A percentile compares a stretch with the other conserved stretches of the same genome.
These are phyloP conservation scores for Allolobophora icterica DNA, from an alignment of 2,888 invertebrate species.

Conservation along the genomic window DNA sequence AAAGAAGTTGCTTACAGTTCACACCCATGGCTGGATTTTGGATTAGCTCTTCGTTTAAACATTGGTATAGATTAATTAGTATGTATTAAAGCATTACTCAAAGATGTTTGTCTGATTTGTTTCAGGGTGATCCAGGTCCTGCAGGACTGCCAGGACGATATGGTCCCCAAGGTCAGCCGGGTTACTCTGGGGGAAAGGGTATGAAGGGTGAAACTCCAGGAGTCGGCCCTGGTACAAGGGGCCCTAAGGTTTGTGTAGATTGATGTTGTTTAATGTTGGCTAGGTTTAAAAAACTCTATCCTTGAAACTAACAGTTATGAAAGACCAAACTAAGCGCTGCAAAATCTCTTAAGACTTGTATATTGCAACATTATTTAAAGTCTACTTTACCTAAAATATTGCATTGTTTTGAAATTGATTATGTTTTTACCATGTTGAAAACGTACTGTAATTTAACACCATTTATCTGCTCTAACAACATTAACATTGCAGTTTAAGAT, in stretches of 20 bases:
- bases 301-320: not conserved
- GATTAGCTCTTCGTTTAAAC: not conserved
- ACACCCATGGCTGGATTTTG: not conserved
- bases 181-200: not conserved
- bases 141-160: not conserved
- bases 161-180: not conserved
- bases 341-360: not conserved
- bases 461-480: not conserved
- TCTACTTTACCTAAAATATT: not conserved
- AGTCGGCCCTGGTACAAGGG: not conserved
- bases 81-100: not conserved
- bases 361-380: not conserved
- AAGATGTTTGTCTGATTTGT: not conserved
- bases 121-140: slow-evolving; percentile 2
- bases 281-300: not conserved
- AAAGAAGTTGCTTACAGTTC: not conserved
- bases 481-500: not conserved
- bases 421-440: not conserved
- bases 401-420: not conserved
- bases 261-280: not conserved
- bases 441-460: not conserved
- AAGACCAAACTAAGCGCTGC: not conserved
- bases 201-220: not conserved
- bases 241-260: slow-evolving; percentile 9
- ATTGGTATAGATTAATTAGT: not conserved